These are phyloP conservation scores for Sminthurinus aureus DNA, from an alignment of 2,888 invertebrate genomes.

Conservation along the genomic window DNA sequence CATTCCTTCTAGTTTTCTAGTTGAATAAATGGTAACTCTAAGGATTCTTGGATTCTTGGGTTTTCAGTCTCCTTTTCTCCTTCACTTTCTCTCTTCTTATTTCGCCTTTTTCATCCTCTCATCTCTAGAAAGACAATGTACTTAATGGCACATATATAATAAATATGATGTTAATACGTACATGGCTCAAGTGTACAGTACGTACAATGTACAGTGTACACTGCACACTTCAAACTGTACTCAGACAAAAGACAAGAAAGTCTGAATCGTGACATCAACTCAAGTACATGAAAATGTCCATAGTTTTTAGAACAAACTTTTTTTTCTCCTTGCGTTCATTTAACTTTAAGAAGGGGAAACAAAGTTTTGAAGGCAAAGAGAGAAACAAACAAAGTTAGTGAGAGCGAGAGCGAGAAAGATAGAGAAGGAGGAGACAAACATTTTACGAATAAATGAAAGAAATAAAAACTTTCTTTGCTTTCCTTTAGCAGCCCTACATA, in stretches of 20 bases:
- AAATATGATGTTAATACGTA: not conserved
- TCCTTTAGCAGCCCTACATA: not conserved
- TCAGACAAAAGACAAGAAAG: not conserved
- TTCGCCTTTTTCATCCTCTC: too few species aligned
- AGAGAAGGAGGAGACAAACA: not conserved
- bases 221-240: too few species aligned
- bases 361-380: constrained; percentile 11
- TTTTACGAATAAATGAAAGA: too few species aligned
- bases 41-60: not conserved
- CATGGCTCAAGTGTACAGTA: not conserved
- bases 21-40: constrained; percentile 9
- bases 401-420: not conserved
- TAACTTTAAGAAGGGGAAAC: constrained; percentile 29
- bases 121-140: not conserved
- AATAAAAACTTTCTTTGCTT: too few species aligned
- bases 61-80: not conserved
- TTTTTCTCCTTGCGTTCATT: constrained; percentile 22
- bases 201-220: not conserved
- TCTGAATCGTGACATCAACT: not conserved
- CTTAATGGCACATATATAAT: constrained; percentile 11
- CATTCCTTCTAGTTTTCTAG: not conserved
- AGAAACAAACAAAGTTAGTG: not conserved
- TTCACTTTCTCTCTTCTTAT: not conserved
- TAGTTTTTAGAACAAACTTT: not conserved
- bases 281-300: not conserved